These are phyloP conservation scores for Drosophila varians DNA, from an alignment of 1,140 invertebrate species.

Conservation along the genomic window DNA sequence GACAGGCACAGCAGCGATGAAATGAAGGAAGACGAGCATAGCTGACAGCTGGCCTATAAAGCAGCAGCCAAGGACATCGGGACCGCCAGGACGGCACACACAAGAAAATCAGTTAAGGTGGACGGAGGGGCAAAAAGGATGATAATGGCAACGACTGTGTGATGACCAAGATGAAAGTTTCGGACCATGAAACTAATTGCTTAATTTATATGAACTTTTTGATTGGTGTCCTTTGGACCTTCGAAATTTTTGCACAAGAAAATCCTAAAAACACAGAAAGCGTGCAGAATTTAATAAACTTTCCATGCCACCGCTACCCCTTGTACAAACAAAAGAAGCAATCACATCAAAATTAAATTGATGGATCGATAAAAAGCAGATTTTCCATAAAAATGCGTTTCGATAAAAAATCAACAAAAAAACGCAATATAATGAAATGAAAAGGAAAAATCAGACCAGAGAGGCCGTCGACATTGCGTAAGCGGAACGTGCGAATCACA, in stretches of 20 bases:
- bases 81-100: slow-evolving; percentile 19
- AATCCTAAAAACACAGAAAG: background rate
- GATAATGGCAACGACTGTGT: slow-evolving; percentile 22
- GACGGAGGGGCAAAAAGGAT: slow-evolving; percentile 16
- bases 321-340: slow-evolving; percentile 15
- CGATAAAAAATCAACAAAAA: slow-evolving; percentile 48
- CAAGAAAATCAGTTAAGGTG: slow-evolving; percentile 30
- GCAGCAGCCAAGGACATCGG: slow-evolving; percentile 33
- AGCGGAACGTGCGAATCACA: slow-evolving; percentile 53
- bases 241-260: background rate
- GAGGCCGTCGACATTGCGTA: slow-evolving; percentile 59
- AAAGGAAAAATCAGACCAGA: slow-evolving; percentile 3
- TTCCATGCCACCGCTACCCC: background rate
- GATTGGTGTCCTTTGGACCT: background rate
- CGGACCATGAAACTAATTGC: slow-evolving; percentile 5
- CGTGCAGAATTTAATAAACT: too few species aligned
- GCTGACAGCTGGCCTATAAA: slow-evolving; percentile 69
- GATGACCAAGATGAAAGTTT: slow-evolving; percentile 21
- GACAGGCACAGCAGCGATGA: slow-evolving; percentile 32
- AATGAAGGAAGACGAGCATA: slow-evolving; percentile 47
- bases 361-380: slow-evolving; percentile 77
- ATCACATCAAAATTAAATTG: slow-evolving; percentile 69
- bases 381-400: slow-evolving; percentile 76
- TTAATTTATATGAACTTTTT: slow-evolving; percentile 5
- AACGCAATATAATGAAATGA: slow-evolving; percentile 8